Evolutionary conservation across 2,113 vertebrate species (phyloP).

Genomic region (Pygoscelis adeliae): DNA sequence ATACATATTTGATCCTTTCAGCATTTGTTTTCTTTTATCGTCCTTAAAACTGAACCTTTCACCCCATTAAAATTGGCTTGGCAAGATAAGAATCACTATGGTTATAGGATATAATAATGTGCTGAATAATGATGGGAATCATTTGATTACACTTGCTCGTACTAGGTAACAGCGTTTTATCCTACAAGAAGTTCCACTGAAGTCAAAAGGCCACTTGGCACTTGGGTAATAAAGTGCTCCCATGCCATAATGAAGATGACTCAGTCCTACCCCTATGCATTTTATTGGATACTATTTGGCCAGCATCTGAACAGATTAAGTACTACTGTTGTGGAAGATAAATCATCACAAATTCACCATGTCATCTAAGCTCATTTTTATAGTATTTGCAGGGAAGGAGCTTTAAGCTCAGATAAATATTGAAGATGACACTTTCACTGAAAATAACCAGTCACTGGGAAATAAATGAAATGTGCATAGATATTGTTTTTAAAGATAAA

Average conservation of each 20-base stretch:
- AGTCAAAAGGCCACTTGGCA: conserved; percentile 8
- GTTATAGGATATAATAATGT: background rate
- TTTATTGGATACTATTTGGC: conserved; percentile 1
- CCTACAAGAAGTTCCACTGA: background rate
- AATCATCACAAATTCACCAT: conserved; percentile 34
- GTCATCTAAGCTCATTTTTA: conserved; percentile 48
- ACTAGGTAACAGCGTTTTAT: background rate
- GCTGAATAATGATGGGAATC: background rate
- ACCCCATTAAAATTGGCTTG: background rate
- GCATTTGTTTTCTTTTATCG: background rate
- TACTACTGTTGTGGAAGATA: conserved; percentile 30
- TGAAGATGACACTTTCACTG: conserved; percentile 38
- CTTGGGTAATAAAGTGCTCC: background rate
- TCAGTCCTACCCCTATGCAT: background rate
- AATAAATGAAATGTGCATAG: conserved; percentile 50
- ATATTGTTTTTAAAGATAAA: conserved; percentile 31
- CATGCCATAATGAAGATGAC: background rate
- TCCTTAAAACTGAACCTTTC: background rate
- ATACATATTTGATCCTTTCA: background rate
- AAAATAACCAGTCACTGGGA: conserved; percentile 30
- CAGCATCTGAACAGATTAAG: conserved; percentile 4
- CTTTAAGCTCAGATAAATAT: conserved; percentile 49
- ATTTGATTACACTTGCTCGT: background rate
- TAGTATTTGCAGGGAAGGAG: conserved; percentile 5
- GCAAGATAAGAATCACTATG: background rate